phyloP scores from a whole-genome alignment of 2,797 vertebrate genomes.

The Iguana delicatissima region DNA sequence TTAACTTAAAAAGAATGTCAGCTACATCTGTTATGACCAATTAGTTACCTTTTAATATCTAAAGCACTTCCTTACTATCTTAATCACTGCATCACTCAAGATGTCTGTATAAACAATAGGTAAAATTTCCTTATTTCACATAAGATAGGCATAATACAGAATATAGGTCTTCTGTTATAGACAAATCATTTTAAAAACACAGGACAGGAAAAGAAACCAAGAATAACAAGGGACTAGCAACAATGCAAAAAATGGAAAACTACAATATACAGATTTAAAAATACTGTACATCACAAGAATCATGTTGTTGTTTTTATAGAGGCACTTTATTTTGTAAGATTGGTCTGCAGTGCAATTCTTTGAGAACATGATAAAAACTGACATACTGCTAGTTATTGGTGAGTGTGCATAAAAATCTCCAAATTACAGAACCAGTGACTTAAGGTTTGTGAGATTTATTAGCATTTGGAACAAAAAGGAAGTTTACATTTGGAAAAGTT shows the following conservation, averaged over 20 bases:
- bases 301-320: neutral
- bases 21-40: too few species aligned
- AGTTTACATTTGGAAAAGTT: neutral
- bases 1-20: too few species aligned
- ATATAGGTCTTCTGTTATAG: neutral
- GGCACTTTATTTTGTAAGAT: constrained; percentile 23
- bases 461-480: neutral
- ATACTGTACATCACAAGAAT: neutral
- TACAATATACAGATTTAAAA: neutral
- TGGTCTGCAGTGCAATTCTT: neutral
- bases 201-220: neutral
- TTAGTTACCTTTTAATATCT: too few species aligned
- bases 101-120: neutral
- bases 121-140: neutral
- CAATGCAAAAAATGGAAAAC: neutral
- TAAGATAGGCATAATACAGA: neutral
- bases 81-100: too few species aligned
- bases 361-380: neutral
- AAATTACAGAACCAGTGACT: neutral
- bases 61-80: too few species aligned
- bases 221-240: neutral
- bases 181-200: neutral
- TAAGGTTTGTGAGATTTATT: neutral
- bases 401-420: neutral
- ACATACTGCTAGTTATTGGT: neutral